These are phyloP conservation scores for Streptopelia turtur DNA, from an alignment of 2,797 vertebrate genomes.

Conservation along the genomic window DNA sequence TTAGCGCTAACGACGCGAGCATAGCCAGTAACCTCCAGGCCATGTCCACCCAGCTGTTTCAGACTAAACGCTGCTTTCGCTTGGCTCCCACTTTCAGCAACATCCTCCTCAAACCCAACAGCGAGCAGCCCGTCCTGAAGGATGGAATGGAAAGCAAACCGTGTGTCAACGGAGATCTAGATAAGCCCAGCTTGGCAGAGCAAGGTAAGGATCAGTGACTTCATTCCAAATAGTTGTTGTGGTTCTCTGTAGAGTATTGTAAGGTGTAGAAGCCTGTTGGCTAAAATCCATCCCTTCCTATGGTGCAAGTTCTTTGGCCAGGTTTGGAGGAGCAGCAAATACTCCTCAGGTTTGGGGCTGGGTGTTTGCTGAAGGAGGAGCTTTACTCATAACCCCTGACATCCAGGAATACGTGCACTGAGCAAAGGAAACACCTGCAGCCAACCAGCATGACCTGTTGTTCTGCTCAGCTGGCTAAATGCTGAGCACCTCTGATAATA, in stretches of 20 bases:
- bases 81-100: slow-evolving; percentile 97
- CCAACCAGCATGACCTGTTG: not conserved
- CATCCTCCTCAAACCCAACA: slow-evolving; percentile 84
- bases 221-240: rapidly evolving
- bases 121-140: slow-evolving; percentile 36
- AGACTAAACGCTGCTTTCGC: slow-evolving; percentile 95
- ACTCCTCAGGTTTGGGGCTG: not conserved
- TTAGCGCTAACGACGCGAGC: slow-evolving; percentile 82
- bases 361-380: not conserved
- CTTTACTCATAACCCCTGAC: not conserved
- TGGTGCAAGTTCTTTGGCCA: not conserved
- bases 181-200: slow-evolving; percentile 64
- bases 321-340: not conserved
- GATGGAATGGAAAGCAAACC: slow-evolving; percentile 59
- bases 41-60: slow-evolving; percentile 96
- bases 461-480: not conserved
- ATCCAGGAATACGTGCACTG: not conserved
- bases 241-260: not conserved
- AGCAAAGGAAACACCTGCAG: not conserved
- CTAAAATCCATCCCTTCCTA: not conserved
- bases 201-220: slow-evolving; percentile 58
- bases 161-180: slow-evolving; percentile 75
- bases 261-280: no score
- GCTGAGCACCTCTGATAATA: not conserved
- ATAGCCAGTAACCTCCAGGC: slow-evolving; percentile 97